A percentile compares a stretch with the other conserved stretches of the same genome.
Evolutionary conservation across 2,888 invertebrate genomes (phyloP).

Genomic region (Epiblema foenella): DNA sequence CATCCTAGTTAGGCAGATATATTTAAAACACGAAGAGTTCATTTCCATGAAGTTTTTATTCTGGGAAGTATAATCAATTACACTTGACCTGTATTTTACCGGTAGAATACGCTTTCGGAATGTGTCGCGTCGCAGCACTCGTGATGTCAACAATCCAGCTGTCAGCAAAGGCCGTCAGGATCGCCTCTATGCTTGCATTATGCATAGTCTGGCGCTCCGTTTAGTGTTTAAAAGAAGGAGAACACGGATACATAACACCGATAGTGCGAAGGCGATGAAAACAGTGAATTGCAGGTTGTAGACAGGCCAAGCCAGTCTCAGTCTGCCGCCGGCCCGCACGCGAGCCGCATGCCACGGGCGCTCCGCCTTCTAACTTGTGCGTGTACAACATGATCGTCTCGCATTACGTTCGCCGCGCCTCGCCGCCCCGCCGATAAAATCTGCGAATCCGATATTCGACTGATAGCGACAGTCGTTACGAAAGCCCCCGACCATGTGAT

Average conservation of each 20-base stretch:
- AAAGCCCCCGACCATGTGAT: conserved; percentile 75
- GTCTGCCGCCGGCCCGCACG: conserved; percentile 73
- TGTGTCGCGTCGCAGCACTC: conserved; percentile 24
- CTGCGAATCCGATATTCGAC: conserved; percentile 78
- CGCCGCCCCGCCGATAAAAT: conserved; percentile 74
- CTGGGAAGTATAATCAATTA: neutral
- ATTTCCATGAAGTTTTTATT: conserved; percentile 7
- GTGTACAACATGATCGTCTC: conserved; percentile 68
- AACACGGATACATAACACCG: conserved; percentile 54
- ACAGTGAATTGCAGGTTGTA: conserved; percentile 73
- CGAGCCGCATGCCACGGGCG: conserved; percentile 62
- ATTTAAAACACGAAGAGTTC: neutral
- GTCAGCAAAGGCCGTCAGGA: too few relatives aligned
- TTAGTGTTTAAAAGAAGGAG: conserved; percentile 47
- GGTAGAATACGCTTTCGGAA: conserved; percentile 13
- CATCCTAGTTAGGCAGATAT: too few relatives aligned
- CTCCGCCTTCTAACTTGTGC: conserved; percentile 48
- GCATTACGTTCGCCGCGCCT: conserved; percentile 72
- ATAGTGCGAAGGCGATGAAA: conserved; percentile 56
- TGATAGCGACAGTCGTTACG: conserved; percentile 72
- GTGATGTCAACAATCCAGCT: conserved; percentile 31
- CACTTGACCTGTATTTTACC: conserved; percentile 28
- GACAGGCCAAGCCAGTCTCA: conserved; percentile 56
- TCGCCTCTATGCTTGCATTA: conserved; percentile 17
- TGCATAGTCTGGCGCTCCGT: conserved; percentile 22